Evolutionary conservation across 2,797 vertebrate genomes (phyloP), one percentile per base, ranked within the genome.

Genomic region (Hippoglossus hippoglossus): DNA sequence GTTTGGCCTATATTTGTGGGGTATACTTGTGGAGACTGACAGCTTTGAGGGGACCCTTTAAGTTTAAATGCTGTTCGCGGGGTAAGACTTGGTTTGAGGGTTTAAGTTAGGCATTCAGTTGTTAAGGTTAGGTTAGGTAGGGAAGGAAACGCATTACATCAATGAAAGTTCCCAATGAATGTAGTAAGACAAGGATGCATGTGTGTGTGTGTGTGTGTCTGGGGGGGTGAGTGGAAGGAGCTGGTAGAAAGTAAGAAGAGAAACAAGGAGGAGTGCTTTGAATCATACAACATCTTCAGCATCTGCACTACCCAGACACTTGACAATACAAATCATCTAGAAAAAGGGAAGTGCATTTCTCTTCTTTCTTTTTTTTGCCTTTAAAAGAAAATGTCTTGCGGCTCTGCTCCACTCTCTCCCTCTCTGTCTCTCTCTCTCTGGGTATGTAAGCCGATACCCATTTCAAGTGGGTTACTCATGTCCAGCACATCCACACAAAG

Each of bases 401-500:
- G 78, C 83, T 86, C 73, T 73, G 78, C 83, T 89, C 84, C 75
- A 91, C 67, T 95, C 95, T 95, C 95, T 95, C 93, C 90, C 93
- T 94, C 95, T 95, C 94, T 87, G 74, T 80, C 55, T 81, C 83
- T 81, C 90, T 95, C 89, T 95, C 89, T 94, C 84, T 90, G 94
- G 94, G 95, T 94, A 95, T 97, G 98, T 98, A 99, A 99, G 94
- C 94, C 79, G 98, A 96, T 94, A 94, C 92, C 90, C 90, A 94
- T 94, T 95, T 94, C 92, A 91, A 99, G 96, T 96, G 96, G 95
- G 96, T 97, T 98, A 96, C 96, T 98, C 97, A 95, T 98, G 97
- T 98, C 97, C 97, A 99, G 97, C 96, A 98, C 96, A 97, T 98
- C 96, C 97, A 98, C 96, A 97, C 96, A 94, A 96, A 97, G 96